Evolutionary conservation across 2,888 invertebrate genomes (phyloP).

Genomic region (Lamproptera curius): DNA sequence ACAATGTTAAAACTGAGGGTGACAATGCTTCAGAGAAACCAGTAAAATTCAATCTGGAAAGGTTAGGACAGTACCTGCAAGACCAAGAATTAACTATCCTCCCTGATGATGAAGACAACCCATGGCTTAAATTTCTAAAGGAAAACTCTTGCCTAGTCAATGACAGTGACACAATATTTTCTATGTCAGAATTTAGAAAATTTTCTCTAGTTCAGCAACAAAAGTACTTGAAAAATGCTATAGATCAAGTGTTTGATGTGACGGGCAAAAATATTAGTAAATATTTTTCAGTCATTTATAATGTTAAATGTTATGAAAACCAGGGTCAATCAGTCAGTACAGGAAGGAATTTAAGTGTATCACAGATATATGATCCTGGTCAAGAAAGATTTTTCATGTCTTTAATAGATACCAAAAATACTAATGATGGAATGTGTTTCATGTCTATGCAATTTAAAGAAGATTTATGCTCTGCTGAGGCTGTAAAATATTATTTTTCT

Average conservation of each 20-base stretch:
- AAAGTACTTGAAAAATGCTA: slow-evolving; percentile 80
- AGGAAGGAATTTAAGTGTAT: slow-evolving; percentile 52
- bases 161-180: slow-evolving; percentile 83
- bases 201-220: slow-evolving; percentile 91
- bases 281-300: slow-evolving; percentile 77
- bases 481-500: slow-evolving; percentile 75
- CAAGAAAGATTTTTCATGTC: slow-evolving; percentile 73
- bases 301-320: slow-evolving; percentile 70
- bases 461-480: slow-evolving; percentile 57
- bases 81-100: slow-evolving; percentile 85
- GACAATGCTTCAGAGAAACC: slow-evolving; percentile 53
- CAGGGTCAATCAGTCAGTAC: slow-evolving; percentile 35
- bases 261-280: slow-evolving; percentile 80
- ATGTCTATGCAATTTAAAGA: slow-evolving; percentile 68
- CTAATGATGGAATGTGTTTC: slow-evolving; percentile 67
- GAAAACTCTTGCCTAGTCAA: slow-evolving; percentile 85
- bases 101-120: slow-evolving; percentile 84
- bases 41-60: slow-evolving; percentile 89
- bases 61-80: slow-evolving; percentile 93
- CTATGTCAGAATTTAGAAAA: slow-evolving; percentile 84
- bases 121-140: slow-evolving; percentile 86
- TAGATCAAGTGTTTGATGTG: slow-evolving; percentile 83
- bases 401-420: slow-evolving; percentile 57
- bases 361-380: slow-evolving; percentile 68
- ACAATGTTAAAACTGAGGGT: slow-evolving; percentile 65